Evolutionary conservation across 2,888 invertebrate genomes (phyloP).

Genomic region (Esperia sulphurella): DNA sequence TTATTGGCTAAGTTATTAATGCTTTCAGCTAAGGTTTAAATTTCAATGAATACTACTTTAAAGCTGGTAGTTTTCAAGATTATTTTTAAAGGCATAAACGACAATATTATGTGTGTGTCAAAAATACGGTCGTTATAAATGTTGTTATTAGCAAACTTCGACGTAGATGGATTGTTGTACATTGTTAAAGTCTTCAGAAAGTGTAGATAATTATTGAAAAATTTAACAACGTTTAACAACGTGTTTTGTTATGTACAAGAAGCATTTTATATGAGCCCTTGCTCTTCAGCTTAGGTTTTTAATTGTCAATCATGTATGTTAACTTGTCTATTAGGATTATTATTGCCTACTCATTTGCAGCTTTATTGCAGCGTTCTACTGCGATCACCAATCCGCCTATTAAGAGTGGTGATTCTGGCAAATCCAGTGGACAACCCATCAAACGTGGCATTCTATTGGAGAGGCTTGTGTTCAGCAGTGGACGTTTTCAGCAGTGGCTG

Average conservation of each 20-base stretch:
- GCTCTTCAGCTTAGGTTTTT: conserved; percentile 11
- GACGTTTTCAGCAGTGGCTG: no score
- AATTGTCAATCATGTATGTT: no score
- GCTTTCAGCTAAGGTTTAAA: conserved; percentile 21
- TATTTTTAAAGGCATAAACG: conserved; percentile 23
- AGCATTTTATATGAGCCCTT: conserved; percentile 28
- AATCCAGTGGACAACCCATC: no score
- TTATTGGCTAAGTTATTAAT: conserved; percentile 15
- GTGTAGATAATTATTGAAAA: conserved; percentile 34
- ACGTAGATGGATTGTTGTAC: conserved; percentile 21
- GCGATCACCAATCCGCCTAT: no score
- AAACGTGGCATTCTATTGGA: no score
- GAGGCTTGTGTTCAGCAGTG: no score
- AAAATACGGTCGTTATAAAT: conserved; percentile 29
- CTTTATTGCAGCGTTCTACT: no score
- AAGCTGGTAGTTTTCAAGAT: conserved; percentile 9
- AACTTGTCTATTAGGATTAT: no score
- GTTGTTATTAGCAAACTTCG: conserved; percentile 39
- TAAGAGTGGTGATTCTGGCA: no score
- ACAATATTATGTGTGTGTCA: conserved; percentile 32
- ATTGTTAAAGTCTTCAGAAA: conserved; percentile 30
- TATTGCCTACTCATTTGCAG: no score
- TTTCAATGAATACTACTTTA: conserved; percentile 12
- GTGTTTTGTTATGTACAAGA: conserved; percentile 4
- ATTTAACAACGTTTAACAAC: conserved; percentile 37